These are phyloP conservation scores for Dendropsophus ebraccatus DNA, from an alignment of 2,113 vertebrate species.

Conservation along the genomic window DNA sequence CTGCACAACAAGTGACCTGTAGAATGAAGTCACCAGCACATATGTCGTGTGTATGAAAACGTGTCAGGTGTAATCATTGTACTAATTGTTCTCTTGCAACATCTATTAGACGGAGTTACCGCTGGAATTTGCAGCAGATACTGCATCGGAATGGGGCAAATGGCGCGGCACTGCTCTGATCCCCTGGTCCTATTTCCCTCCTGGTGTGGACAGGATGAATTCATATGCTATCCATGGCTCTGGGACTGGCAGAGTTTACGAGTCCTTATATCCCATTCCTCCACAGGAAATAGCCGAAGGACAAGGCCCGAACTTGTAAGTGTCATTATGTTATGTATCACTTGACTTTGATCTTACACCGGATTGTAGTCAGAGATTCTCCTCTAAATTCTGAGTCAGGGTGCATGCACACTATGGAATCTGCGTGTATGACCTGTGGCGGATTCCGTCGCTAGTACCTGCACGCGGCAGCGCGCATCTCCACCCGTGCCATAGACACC, in stretches of 20 bases:
- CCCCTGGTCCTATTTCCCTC: constrained; percentile 74
- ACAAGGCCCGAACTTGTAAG: constrained; percentile 75
- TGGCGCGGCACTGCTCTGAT: constrained; percentile 72
- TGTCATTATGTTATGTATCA: constrained; percentile 41
- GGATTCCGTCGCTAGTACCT: no score
- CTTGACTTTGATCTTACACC: background rate
- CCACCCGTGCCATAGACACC: no score
- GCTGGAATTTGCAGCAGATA: constrained; percentile 69
- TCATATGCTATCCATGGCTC: constrained; percentile 76
- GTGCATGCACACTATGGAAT: no score
- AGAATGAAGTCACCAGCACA: background rate
- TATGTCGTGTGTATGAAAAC: background rate
- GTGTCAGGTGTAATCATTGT: background rate
- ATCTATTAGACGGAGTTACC: constrained; percentile 74
- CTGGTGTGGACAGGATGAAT: constrained; percentile 77
- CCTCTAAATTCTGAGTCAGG: no score
- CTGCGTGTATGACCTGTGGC: no score
- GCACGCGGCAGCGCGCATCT: no score
- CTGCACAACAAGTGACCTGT: background rate
- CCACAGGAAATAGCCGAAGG: no score
- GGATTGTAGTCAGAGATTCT: background rate
- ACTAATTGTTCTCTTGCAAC: background rate
- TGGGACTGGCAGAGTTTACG: constrained; percentile 68
- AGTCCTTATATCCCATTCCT: constrained; percentile 73
- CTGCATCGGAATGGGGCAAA: constrained; percentile 60